A percentile compares a stretch with the other conserved stretches of the same genome.
Evolutionary conservation across 2,888 invertebrate species (phyloP).

Genomic region (Lepidochitona cinerea): DNA sequence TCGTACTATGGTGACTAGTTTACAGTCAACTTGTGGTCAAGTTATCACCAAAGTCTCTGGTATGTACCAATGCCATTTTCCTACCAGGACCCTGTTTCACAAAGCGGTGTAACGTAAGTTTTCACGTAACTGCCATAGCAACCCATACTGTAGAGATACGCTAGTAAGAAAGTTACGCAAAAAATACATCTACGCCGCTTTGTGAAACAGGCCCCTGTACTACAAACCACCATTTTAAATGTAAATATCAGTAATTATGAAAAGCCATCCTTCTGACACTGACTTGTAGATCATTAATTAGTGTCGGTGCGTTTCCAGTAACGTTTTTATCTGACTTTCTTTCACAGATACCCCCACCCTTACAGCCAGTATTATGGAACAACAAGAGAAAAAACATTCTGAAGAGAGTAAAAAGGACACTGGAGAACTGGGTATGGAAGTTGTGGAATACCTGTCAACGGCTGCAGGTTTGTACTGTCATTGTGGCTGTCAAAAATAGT

Average conservation of each 20-base stretch:
- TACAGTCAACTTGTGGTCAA: slow-evolving; percentile 82
- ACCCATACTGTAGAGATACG: too few species aligned
- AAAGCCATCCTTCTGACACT: too few species aligned
- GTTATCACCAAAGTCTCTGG: slow-evolving; percentile 77
- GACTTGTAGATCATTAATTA: not conserved
- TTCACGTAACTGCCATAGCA: too few species aligned
- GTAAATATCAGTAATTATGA: too few species aligned
- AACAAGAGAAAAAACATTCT: slow-evolving; percentile 14
- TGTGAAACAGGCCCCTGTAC: too few species aligned
- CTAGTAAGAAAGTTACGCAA: too few species aligned
- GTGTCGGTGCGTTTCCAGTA: not conserved
- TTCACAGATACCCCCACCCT: slow-evolving; percentile 41
- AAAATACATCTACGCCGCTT: too few species aligned
- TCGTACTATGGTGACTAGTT: slow-evolving; percentile 81
- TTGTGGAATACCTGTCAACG: slow-evolving; percentile 78
- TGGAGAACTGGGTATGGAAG: slow-evolving; percentile 66
- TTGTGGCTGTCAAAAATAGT: too few species aligned
- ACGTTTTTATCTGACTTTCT: not conserved
- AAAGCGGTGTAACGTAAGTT: too few species aligned
- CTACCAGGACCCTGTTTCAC: too few species aligned
- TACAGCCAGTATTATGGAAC: slow-evolving; percentile 66
- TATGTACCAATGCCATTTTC: too few species aligned
- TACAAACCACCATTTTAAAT: too few species aligned
- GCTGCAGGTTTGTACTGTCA: slow-evolving; percentile 75
- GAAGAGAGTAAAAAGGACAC: slow-evolving; percentile 62